These are phyloP conservation scores for Ridgeia piscesae DNA, from an alignment of 1,140 invertebrate species.

Conservation along the genomic window DNA sequence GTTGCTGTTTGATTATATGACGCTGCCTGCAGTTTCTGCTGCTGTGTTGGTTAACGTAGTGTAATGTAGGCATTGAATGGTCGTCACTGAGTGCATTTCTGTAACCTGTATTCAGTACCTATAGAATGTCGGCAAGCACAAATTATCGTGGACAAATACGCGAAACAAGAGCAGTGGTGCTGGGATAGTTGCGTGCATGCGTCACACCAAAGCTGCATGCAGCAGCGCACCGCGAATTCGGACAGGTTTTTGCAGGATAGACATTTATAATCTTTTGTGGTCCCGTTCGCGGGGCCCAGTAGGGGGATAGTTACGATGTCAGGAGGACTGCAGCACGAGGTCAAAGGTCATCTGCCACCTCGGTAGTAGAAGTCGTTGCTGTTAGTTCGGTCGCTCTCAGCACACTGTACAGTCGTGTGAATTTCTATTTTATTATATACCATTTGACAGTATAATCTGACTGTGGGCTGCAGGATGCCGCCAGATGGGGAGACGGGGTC, in stretches of 20 bases:
- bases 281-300: not conserved
- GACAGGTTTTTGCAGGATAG: not conserved
- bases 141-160: not conserved
- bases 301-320: not conserved
- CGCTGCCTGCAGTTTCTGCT: not conserved
- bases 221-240: not conserved
- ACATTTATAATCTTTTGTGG: not conserved
- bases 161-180: not conserved
- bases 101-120: not conserved
- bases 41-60: not conserved
- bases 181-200: not conserved
- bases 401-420: slow-evolving; percentile 3
- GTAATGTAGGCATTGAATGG: not conserved
- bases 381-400: not conserved
- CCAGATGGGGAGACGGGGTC: not conserved
- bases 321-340: not conserved
- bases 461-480: not conserved
- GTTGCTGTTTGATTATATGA: not conserved
- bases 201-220: not conserved
- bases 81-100: not conserved
- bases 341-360: not conserved
- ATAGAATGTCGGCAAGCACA: not conserved
- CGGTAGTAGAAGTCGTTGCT: not conserved
- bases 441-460: not conserved
- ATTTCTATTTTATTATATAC: not conserved